Conservation (phyloP, 2,113 vertebrate species). For the Rhinichthys klamathensis region DNA sequence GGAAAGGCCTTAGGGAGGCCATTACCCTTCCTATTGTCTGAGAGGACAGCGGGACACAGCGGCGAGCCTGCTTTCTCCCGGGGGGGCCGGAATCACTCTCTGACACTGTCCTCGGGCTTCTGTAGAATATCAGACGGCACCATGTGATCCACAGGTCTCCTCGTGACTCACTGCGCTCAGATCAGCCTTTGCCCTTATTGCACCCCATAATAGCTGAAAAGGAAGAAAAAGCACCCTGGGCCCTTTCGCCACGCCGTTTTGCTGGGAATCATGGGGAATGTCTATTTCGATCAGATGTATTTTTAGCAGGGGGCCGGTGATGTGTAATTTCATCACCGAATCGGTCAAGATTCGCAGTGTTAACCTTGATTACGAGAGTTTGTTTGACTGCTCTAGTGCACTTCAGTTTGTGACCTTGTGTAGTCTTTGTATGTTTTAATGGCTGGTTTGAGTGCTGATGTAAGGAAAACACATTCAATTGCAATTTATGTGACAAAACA, state of each 20-base stretch:
- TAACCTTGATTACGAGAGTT: conserved; percentile 23
- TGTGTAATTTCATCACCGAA: conserved; percentile 29
- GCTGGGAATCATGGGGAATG: conserved; percentile 22
- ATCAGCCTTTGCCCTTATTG: conserved; percentile 60
- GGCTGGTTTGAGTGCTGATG: conserved; percentile 1
- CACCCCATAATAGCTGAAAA: conserved; percentile 44
- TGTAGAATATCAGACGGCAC: conserved; percentile 25
- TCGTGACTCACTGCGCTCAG: conserved; percentile 33
- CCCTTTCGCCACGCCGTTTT: background rate
- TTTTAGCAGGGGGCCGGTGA: conserved; percentile 8
- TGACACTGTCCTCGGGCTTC: conserved; percentile 45
- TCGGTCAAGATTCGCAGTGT: conserved; percentile 25
- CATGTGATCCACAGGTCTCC: conserved; percentile 36
- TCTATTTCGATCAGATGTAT: conserved; percentile 37
- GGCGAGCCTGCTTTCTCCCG: conserved; percentile 54
- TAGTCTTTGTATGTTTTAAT: background rate
- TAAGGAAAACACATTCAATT: conserved; percentile 21
- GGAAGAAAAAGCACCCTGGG: conserved; percentile 27
- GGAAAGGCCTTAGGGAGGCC: conserved; percentile 77
- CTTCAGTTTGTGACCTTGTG: conserved; percentile 15
- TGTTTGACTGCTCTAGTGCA: background rate
- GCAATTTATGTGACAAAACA: conserved; percentile 20
- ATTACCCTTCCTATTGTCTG: conserved; percentile 82
- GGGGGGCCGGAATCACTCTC: conserved; percentile 67
- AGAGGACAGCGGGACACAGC: conserved; percentile 74